phyloP scores from a whole-genome alignment of 2,888 invertebrate species.

The Piscicola geometra region DNA sequence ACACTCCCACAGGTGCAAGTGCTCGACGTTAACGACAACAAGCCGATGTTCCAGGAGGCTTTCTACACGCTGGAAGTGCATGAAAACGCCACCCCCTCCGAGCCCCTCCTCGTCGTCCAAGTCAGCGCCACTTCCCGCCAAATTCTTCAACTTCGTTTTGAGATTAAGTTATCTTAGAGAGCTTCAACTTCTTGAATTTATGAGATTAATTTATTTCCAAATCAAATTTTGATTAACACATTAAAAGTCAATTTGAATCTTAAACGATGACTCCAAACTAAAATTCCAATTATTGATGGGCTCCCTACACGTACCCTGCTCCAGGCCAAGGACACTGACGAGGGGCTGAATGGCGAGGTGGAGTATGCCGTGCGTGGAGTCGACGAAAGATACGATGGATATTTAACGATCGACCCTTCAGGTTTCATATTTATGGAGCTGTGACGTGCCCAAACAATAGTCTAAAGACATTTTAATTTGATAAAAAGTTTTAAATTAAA shows the following conservation, averaged over 20 bases:
- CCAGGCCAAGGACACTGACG: constrained; percentile 25
- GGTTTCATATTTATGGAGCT: neutral
- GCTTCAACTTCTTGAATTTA: no score
- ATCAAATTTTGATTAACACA: no score
- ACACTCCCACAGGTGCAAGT: neutral
- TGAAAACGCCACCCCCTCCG: constrained; percentile 48
- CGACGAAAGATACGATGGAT: neutral
- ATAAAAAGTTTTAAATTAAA: no score
- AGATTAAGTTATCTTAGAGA: no score
- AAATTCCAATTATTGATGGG: no score
- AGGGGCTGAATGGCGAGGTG: constrained; percentile 7
- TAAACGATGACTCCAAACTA: no score
- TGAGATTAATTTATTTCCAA: no score
- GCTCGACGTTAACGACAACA: constrained; percentile 37
- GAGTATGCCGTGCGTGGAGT: neutral
- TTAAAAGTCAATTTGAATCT: no score
- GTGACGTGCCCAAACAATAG: no score
- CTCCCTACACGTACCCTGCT: no score
- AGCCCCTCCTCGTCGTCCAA: neutral
- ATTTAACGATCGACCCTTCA: neutral
- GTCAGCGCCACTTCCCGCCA: neutral
- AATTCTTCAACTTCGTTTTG: neutral
- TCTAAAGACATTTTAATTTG: no score
- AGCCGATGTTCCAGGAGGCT: constrained; percentile 34
- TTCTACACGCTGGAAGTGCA: constrained; percentile 35